Evolutionary conservation across 2,113 vertebrate species (phyloP).

Genomic region (Gorsachius goisagi): DNA sequence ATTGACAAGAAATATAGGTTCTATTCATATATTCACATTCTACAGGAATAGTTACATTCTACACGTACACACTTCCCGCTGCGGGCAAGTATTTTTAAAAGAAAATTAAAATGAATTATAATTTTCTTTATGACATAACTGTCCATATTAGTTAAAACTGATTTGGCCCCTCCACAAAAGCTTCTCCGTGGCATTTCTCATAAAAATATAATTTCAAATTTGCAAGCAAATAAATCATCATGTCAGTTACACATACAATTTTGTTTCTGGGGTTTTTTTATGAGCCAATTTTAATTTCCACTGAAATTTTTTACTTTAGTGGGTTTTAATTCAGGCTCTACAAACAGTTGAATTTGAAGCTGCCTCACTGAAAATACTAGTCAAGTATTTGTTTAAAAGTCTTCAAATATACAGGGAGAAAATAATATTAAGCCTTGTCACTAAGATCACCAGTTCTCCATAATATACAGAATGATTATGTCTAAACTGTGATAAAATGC

Average conservation of each 20-base stretch:
- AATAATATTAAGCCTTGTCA: neutral
- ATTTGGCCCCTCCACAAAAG: neutral
- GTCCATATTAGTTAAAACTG: neutral
- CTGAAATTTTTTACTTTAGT: neutral
- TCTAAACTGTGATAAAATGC: neutral
- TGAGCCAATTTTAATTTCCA: neutral
- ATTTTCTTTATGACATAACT: neutral
- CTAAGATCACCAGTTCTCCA: neutral
- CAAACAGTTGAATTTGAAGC: neutral
- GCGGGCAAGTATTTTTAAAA: neutral
- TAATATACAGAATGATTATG: neutral
- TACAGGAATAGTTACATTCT: neutral
- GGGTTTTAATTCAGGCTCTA: neutral
- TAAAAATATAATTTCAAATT: neutral
- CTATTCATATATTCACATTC: neutral
- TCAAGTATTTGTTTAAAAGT: neutral
- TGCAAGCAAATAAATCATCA: neutral
- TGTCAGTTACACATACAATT: neutral
- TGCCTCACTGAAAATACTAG: neutral
- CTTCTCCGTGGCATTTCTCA: neutral
- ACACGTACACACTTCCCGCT: neutral
- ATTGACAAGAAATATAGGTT: neutral
- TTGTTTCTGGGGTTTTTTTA: neutral
- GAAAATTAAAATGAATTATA: neutral
- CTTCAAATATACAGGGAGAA: neutral